Evolutionary conservation across 2,888 invertebrate species (phyloP).

Genomic region (Eurytoma californica): DNA sequence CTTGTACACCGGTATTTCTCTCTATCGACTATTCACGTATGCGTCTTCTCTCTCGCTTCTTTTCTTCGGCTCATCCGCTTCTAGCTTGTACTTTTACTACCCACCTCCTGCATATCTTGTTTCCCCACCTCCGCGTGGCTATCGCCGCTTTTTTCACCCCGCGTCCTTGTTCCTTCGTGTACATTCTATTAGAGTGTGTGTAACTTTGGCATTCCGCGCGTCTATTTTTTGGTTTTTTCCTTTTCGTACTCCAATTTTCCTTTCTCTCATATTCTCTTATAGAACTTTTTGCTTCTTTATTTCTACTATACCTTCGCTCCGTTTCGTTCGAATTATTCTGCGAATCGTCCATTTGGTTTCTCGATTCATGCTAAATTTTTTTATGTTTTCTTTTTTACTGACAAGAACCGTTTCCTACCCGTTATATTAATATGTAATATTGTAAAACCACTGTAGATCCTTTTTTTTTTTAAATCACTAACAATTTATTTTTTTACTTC

Average conservation of each 20-base stretch:
- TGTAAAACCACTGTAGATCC: too few species aligned
- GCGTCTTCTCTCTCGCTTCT: constrained; percentile 34
- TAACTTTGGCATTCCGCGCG: constrained; percentile 35
- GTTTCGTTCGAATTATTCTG: neutral
- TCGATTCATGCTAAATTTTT: neutral
- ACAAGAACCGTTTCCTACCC: too few species aligned
- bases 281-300: neutral
- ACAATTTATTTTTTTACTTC: too few species aligned
- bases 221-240: constrained; percentile 5
- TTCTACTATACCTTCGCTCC: neutral
- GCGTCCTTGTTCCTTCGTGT: constrained; percentile 51
- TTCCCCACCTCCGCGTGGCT: constrained; percentile 40
- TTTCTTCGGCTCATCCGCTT: constrained; percentile 27
- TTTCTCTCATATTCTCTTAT: constrained; percentile 6
- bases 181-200: constrained; percentile 53
- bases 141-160: constrained; percentile 41
- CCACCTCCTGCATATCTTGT: constrained; percentile 49
- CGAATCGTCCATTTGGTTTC: neutral
- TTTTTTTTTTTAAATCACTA: too few species aligned
- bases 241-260: constrained; percentile 19
- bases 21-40: constrained; percentile 21
- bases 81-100: constrained; percentile 18
- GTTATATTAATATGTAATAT: too few species aligned
- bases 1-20: constrained; percentile 6
- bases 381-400: too few species aligned